Evolutionary conservation across 2,797 vertebrate genomes (phyloP).

Genomic region (Macroramphosus scolopax): DNA sequence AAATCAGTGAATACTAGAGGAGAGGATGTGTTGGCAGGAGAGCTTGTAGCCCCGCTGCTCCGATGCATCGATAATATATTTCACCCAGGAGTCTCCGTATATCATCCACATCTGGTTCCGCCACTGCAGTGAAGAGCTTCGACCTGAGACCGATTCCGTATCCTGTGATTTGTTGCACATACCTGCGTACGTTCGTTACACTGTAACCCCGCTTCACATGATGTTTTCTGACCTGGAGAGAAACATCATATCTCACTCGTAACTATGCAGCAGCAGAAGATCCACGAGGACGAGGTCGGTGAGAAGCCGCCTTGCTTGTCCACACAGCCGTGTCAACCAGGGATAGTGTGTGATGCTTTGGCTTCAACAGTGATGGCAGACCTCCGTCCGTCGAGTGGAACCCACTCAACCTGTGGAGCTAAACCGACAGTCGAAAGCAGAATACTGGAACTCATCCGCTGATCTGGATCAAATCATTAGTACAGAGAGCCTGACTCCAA

Average conservation of each 20-base stretch:
- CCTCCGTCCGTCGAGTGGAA: not conserved
- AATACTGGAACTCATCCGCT: slow-evolving; percentile 39
- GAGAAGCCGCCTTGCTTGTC: too few species aligned
- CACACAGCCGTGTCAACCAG: not conserved
- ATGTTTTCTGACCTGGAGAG: slow-evolving; percentile 12
- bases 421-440: slow-evolving; percentile 1
- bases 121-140: slow-evolving; percentile 8
- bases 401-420: not conserved
- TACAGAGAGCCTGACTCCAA: slow-evolving; percentile 29
- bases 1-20: too few species aligned
- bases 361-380: slow-evolving; percentile 11
- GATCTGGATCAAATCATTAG: slow-evolving; percentile 29
- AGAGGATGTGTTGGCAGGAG: too few species aligned
- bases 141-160: slow-evolving; percentile 10
- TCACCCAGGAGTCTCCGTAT: slow-evolving; percentile 17
- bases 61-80: slow-evolving; percentile 25
- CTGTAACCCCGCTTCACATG: slow-evolving; percentile 13
- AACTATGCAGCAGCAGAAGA: too few species aligned
- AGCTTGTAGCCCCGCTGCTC: slow-evolving; percentile 18
- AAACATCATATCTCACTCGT: slow-evolving; percentile 37
- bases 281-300: too few species aligned
- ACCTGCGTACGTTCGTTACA: slow-evolving; percentile 1
- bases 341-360: not conserved
- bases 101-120: slow-evolving; percentile 58
- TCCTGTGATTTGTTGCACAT: slow-evolving; percentile 30